These are phyloP conservation scores for Gnathochromis pfefferi DNA, from an alignment of 2,113 vertebrate genomes.

Conservation along the genomic window DNA sequence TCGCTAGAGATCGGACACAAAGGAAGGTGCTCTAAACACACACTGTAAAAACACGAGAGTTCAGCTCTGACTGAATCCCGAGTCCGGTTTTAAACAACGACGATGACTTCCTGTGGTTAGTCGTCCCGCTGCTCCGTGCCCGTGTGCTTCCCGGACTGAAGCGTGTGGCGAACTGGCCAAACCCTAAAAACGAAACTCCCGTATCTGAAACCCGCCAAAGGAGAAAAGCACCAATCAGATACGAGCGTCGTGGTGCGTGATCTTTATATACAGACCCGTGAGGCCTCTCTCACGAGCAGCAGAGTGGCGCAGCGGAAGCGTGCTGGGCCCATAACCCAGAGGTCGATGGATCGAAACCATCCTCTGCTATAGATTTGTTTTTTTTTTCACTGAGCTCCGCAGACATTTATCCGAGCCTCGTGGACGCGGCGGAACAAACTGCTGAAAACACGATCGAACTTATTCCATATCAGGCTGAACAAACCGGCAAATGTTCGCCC, in stretches of 20 bases:
- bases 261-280: not conserved
- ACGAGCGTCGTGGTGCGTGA: accelerated
- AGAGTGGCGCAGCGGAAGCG: slow-evolving; percentile 81
- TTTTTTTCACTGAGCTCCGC: not conserved
- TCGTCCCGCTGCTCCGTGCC: not conserved
- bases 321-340: slow-evolving; percentile 82
- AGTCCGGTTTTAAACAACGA: not conserved
- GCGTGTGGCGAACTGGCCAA: not conserved
- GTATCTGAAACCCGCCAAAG: accelerated
- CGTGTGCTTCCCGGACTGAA: not conserved
- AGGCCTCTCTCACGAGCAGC: accelerated
- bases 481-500: not conserved
- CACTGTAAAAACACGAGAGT: not conserved
- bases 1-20: not conserved
- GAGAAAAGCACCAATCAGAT: not conserved
- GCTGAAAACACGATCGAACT: not conserved
- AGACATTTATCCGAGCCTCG: not conserved
- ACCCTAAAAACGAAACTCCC: not conserved
- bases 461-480: not conserved
- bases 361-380: slow-evolving; percentile 56
- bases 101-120: not conserved
- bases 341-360: slow-evolving; percentile 82
- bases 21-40: not conserved
- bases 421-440: not conserved
- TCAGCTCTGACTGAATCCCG: not conserved